Percentiles rank a stretch among this genome's conserved stretches.
Conservation (phyloP, 1,140 invertebrate genomes). For the Leptinotarsa lineolata region DNA sequence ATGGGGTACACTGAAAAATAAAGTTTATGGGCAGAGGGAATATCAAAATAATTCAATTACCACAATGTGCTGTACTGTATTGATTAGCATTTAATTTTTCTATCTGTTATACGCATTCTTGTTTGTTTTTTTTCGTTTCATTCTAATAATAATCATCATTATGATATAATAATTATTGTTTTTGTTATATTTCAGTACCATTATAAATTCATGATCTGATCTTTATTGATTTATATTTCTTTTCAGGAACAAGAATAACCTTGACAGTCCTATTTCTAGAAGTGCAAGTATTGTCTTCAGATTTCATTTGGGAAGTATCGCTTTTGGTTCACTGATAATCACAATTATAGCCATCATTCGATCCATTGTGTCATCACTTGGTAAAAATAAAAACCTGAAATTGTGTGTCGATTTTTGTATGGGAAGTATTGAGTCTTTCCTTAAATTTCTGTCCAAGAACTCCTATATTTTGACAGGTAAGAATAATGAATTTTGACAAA, state of each 20-base stretch:
- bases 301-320: slow-evolving; percentile 78
- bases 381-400: slow-evolving; percentile 34
- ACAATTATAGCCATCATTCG: slow-evolving; percentile 71
- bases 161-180: no score
- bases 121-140: no score
- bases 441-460: slow-evolving; percentile 75
- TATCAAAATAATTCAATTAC: no score
- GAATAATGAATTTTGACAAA: slow-evolving; percentile 1
- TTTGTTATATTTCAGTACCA: no score
- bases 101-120: no score
- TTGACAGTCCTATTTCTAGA: slow-evolving; percentile 64
- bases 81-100: no score
- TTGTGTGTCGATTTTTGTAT: slow-evolving; percentile 65
- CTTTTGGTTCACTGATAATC: slow-evolving; percentile 76
- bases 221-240: no score
- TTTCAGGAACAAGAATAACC: slow-evolving; percentile 67
- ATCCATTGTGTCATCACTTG: slow-evolving; percentile 55
- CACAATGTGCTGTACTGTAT: no score
- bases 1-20: no score
- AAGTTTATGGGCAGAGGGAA: no score
- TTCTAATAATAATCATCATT: no score
- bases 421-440: slow-evolving; percentile 71
- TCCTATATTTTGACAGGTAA: slow-evolving; percentile 79
- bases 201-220: no score
- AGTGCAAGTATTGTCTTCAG: slow-evolving; percentile 64